Conservation (phyloP, 2,797 vertebrate species). For the Hippoglossus hippoglossus region DNA sequence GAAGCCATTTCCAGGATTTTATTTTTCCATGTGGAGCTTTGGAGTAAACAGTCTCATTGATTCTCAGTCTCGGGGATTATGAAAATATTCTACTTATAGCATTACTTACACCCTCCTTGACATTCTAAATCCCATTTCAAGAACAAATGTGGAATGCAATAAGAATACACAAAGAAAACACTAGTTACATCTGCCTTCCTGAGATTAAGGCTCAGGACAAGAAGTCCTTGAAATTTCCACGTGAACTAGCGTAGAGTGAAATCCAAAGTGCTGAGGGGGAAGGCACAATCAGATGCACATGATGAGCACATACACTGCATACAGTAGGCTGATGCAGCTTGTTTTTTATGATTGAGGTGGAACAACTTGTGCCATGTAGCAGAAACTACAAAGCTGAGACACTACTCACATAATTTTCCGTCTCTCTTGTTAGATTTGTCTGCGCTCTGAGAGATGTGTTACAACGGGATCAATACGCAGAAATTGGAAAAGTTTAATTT, state of each 20-base stretch:
- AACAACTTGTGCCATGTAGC: slow-evolving; percentile 12
- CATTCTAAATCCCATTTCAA: slow-evolving; percentile 85
- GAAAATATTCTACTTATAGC: slow-evolving; percentile 80
- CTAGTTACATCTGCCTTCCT: slow-evolving; percentile 72
- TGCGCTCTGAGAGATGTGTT: background rate
- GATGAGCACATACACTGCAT: background rate
- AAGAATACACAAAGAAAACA: slow-evolving; percentile 65
- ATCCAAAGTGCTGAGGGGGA: slow-evolving; percentile 5
- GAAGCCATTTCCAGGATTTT: slow-evolving; percentile 58
- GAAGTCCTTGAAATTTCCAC: slow-evolving; percentile 75
- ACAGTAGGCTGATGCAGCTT: background rate
- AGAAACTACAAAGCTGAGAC: background rate
- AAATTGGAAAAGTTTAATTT: slow-evolving; percentile 9
- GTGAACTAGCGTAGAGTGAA: slow-evolving; percentile 26
- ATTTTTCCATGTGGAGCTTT: slow-evolving; percentile 45
- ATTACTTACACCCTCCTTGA: slow-evolving; percentile 82
- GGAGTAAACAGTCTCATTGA: slow-evolving; percentile 76
- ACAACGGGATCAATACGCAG: slow-evolving; percentile 49
- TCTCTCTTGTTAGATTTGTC: background rate
- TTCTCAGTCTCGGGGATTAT: slow-evolving; percentile 76
- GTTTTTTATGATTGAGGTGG: background rate
- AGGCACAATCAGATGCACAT: slow-evolving; percentile 1
- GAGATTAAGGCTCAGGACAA: slow-evolving; percentile 75
- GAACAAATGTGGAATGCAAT: slow-evolving; percentile 81
- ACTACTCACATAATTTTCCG: background rate